Evolutionary conservation across 2,797 vertebrate species (phyloP), one percentile per base, ranked within the genome.

Genomic region (Megalops cyprinoides): DNA sequence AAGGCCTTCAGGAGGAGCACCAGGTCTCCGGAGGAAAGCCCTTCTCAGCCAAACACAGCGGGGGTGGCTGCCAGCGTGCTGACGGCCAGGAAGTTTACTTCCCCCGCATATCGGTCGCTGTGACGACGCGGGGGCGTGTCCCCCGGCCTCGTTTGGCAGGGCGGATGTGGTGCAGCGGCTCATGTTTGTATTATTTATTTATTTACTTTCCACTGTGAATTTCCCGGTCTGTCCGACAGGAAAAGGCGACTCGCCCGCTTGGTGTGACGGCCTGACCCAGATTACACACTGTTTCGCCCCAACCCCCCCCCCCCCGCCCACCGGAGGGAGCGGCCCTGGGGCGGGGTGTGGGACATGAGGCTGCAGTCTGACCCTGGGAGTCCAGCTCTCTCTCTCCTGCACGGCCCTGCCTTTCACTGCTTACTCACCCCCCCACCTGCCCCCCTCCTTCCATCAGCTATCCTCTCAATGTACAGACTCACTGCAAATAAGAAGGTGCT

Each of bases 341-440:
- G 28, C 75, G 18, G 55, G 84, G 79, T 81, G 73, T 44, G 76
- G 44, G 82, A 81, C 74, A 74, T 84, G 88, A 85, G 74, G 25
- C 62, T 81, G 74, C 76, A 84, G 79, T 74, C 82, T 60, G 80
- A 77, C 83, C 81, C 82, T 86, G 81, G 83, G 85, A 86, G 80
- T 81, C 79, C 46, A 67, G 67, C 71, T 53, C 46, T 78, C 37
- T 69, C 28, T 55, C 75, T 51, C 74, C 12, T 65, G 37, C n/a
- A 18, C 18, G 6, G 9, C 51, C n/a, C 12, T 23, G 56, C 82
- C 83, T 80, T 62, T 56, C 77, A 74, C 79, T 83, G 84, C 78
- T 82, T 69, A 42, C 42, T 53, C 77, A 44, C 58, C 53, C 58
- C 8, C 62, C 78, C 44, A 58, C 71, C 71, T 31, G 3, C 62